Conservation (phyloP, 2,888 invertebrate species). For the Meteorus cinctellus region DNA sequence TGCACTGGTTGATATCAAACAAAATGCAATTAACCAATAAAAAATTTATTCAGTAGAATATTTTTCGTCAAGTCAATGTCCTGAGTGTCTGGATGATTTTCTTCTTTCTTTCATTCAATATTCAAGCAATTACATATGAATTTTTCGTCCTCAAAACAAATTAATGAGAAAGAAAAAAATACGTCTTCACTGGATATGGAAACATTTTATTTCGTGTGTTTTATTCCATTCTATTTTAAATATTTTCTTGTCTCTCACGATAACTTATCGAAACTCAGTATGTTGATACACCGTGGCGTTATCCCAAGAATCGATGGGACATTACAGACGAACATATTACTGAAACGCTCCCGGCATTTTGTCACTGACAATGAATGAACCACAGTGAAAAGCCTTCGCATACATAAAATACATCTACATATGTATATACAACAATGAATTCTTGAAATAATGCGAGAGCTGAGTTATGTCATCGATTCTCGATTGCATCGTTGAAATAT, state of each 20-base stretch:
- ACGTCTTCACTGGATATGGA: too few relatives aligned
- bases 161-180: too few relatives aligned
- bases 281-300: background rate
- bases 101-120: too few relatives aligned
- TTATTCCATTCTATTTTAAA: background rate
- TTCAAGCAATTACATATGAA: too few relatives aligned
- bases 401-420: background rate
- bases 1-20: too few relatives aligned
- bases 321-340: background rate
- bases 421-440: background rate
- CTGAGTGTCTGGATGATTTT: too few relatives aligned
- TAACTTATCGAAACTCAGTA: background rate
- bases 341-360: conserved; percentile 10
- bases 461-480: conserved; percentile 47
- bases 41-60: too few relatives aligned
- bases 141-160: too few relatives aligned
- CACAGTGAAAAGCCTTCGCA: background rate
- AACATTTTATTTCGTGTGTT: too few relatives aligned
- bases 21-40: too few relatives aligned
- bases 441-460: background rate
- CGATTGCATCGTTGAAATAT: conserved; percentile 29
- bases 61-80: too few relatives aligned
- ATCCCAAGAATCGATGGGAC: conserved; percentile 5
- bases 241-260: background rate
- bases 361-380: background rate